Conservation (phyloP, 2,888 invertebrate genomes). For the Erebia epiphron region DNA sequence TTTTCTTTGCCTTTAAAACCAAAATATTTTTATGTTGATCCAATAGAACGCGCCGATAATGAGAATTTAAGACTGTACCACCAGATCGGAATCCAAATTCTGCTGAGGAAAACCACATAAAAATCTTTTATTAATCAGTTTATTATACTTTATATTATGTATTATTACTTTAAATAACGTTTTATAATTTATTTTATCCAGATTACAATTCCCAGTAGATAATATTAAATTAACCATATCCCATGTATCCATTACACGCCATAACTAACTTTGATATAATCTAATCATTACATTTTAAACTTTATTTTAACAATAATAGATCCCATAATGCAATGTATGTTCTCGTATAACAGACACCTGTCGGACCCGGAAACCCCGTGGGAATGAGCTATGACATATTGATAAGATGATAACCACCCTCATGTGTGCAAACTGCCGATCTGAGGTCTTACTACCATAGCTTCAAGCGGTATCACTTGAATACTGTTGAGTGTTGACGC, state of each 20-base stretch:
- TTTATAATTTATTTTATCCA: background rate
- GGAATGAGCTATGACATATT: constrained; percentile 31
- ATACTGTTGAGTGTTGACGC: too few relatives aligned
- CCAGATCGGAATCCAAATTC: too few relatives aligned
- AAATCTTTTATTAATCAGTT: too few relatives aligned
- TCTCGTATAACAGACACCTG: constrained; percentile 10
- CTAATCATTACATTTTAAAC: background rate
- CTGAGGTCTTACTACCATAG: background rate
- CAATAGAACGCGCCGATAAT: too few relatives aligned
- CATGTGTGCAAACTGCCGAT: constrained; percentile 9
- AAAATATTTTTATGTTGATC: too few relatives aligned
- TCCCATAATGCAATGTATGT: background rate
- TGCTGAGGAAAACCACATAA: too few relatives aligned
- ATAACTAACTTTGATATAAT: background rate
- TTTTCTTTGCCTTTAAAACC: too few relatives aligned
- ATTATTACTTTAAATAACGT: too few relatives aligned
- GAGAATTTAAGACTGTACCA: too few relatives aligned
- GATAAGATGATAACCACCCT: constrained; percentile 25
- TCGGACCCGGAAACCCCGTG: constrained; percentile 31
- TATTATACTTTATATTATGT: too few relatives aligned
- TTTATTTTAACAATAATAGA: background rate
- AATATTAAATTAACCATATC: background rate
- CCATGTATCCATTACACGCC: constrained; percentile 9
- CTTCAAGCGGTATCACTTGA: too few relatives aligned
- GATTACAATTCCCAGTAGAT: background rate